A percentile compares a stretch with the other conserved stretches of the same genome.
These are phyloP conservation scores for Aurelia coerulea DNA, from an alignment of 30 jellyfish, hydroid and myxozoan species.

Conservation along the genomic window DNA sequence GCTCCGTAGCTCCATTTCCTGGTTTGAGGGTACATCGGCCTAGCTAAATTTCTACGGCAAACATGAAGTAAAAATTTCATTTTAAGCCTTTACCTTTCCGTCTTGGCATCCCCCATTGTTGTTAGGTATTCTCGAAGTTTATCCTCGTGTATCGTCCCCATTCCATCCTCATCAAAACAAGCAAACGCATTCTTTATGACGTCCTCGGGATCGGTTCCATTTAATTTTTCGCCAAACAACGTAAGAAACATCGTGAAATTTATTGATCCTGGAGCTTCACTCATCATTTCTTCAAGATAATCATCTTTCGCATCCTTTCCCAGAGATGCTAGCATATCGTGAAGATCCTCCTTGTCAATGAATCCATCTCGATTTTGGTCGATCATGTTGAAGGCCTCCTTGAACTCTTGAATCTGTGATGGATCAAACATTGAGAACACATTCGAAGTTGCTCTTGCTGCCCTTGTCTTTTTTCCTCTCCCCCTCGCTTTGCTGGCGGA, in stretches of 20 bases:
- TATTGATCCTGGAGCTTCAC: conserved; percentile 99
- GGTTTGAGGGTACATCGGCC: no score
- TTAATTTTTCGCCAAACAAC: conserved; percentile 94
- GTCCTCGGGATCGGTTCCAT: conserved; percentile 99
- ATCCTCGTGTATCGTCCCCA: conserved; percentile 94
- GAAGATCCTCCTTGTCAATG: conserved; percentile 99
- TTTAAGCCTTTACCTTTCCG: no score
- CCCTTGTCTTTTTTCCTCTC: conserved; percentile 90
- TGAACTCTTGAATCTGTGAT: conserved; percentile 99
- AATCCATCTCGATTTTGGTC: conserved; percentile 99
- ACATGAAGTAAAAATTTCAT: no score
- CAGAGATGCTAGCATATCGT: conserved; percentile 96
- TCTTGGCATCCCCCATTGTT: conserved; percentile 94
- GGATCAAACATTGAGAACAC: conserved; percentile 99
- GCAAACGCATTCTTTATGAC: conserved; percentile 98
- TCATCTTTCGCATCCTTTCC: conserved; percentile 97
- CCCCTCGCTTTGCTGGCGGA: conserved; percentile 93
- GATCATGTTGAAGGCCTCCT: conserved; percentile 99
- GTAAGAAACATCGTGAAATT: conserved; percentile 99
- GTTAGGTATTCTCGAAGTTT: conserved; percentile 85
- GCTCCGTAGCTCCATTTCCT: no score
- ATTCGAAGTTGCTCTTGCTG: conserved; percentile 98
- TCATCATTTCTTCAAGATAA: conserved; percentile 96
- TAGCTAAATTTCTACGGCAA: no score
- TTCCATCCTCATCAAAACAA: conserved; percentile 94